phyloP scores from a whole-genome alignment of 1,140 invertebrate genomes.

The Drosophila serrata region DNA sequence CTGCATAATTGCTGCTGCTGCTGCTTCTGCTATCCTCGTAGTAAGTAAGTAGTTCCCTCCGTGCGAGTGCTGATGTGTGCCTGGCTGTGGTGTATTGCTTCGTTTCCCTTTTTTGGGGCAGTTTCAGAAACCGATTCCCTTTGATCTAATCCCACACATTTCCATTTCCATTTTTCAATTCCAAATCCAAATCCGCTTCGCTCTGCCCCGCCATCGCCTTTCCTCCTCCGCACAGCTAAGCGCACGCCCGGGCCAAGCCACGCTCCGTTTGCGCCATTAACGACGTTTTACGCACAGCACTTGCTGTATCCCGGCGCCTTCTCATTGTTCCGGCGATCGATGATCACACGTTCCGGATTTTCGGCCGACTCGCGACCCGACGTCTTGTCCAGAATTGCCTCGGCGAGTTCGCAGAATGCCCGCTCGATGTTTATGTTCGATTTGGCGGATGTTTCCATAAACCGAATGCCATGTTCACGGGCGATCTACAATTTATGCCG shows the following conservation, averaged over 20 bases:
- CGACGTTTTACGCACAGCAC: conserved; percentile 82
- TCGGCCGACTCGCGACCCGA: conserved; percentile 89
- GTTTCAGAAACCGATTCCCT: conserved; percentile 41
- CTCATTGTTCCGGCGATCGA: conserved; percentile 87
- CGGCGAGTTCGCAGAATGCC: conserved; percentile 98
- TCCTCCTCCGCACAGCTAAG: conserved; percentile 3
- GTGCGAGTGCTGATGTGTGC: conserved; percentile 26
- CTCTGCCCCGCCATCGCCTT: conserved; percentile 5
- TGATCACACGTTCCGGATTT: conserved; percentile 89
- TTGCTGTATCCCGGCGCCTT: conserved; percentile 84
- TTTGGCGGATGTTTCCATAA: conserved; percentile 99
- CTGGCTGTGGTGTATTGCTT: conserved; percentile 42
- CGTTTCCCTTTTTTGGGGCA: conserved; percentile 22
- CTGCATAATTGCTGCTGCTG: conserved; percentile 7
- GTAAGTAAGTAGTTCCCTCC: conserved; percentile 44
- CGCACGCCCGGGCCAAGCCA: conserved; percentile 16
- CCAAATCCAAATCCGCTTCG: conserved; percentile 3
- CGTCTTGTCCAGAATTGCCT: conserved; percentile 97
- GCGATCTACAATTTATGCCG: conserved; percentile 92
- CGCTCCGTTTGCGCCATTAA: conserved; percentile 4
- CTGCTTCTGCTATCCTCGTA: conserved; percentile 13
- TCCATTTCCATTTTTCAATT: not conserved
- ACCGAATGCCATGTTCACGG: conserved; percentile 98
- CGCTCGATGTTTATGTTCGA: conserved; percentile 99
- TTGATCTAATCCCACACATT: not conserved